These are phyloP conservation scores for Polydrusus cervinus DNA, from an alignment of 2,888 invertebrate genomes.

Conservation along the genomic window DNA sequence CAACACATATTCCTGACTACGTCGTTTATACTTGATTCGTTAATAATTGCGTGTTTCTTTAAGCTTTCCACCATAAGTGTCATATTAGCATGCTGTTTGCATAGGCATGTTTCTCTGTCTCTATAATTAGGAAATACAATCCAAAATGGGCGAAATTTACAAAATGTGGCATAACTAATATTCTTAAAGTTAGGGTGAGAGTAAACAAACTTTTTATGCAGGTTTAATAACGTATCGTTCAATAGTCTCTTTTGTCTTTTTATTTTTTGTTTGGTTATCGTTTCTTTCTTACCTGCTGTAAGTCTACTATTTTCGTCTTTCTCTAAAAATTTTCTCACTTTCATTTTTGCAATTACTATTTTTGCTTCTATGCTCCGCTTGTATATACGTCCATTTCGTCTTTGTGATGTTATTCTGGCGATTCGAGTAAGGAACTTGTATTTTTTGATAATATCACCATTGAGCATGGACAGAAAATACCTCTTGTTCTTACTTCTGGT, in stretches of 20 bases:
- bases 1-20: neutral
- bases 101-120: conserved; percentile 43
- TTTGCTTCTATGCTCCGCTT: neutral
- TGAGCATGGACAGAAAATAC: conserved; percentile 6
- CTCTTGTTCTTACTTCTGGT: neutral
- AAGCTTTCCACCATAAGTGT: neutral
- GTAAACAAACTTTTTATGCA: conserved; percentile 31
- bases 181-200: neutral
- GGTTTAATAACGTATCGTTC: conserved; percentile 32
- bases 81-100: conserved; percentile 38
- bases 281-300: conserved; percentile 40
- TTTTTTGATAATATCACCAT: neutral
- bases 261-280: conserved; percentile 32
- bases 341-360: conserved; percentile 2
- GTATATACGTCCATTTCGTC: neutral
- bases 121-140: conserved; percentile 3
- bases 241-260: conserved; percentile 41
- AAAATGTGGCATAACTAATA: conserved; percentile 36
- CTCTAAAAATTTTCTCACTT: conserved; percentile 29
- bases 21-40: conserved; percentile 9
- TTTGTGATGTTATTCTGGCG: neutral
- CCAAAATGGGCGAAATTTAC: conserved; percentile 45
- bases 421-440: neutral
- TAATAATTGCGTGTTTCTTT: conserved; percentile 23
- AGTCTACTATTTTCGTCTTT: conserved; percentile 40